phyloP scores from a whole-genome alignment of 1,140 invertebrate species.

The Eumeta japonica region DNA sequence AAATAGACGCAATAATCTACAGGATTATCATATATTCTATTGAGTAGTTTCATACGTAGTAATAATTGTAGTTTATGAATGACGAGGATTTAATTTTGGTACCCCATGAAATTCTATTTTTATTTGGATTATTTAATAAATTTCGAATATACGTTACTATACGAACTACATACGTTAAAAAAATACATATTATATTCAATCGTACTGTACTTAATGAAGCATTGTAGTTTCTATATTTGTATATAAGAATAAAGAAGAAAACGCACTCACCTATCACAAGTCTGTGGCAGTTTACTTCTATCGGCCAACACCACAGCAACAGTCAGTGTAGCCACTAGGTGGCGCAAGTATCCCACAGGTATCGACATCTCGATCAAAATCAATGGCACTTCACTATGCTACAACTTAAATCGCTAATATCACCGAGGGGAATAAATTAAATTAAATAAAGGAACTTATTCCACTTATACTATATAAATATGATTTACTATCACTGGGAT shows the following conservation, averaged over 20 bases:
- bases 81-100: not conserved
- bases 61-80: not conserved
- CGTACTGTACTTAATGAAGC: no score
- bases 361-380: conserved; percentile 11
- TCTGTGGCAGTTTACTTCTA: conserved; percentile 30
- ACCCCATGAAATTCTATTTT: not conserved
- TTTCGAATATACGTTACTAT: not conserved
- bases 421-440: no score
- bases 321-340: conserved; percentile 18
- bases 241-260: conserved; percentile 5
- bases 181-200: conserved; percentile 2
- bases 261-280: conserved; percentile 41
- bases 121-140: not conserved
- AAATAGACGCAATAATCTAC: no score
- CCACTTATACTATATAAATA: conserved; percentile 15
- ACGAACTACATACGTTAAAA: not conserved
- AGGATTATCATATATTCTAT: no score
- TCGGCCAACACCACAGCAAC: conserved; percentile 23
- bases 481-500: conserved; percentile 21
- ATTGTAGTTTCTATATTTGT: no score
- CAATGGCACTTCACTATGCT: conserved; percentile 24
- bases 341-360: conserved; percentile 22
- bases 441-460: not conserved
- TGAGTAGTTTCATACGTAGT: no score
- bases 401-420: conserved; percentile 33